Evolutionary conservation across 1,140 invertebrate genomes (phyloP).

Genomic region (Micrasema longulum): DNA sequence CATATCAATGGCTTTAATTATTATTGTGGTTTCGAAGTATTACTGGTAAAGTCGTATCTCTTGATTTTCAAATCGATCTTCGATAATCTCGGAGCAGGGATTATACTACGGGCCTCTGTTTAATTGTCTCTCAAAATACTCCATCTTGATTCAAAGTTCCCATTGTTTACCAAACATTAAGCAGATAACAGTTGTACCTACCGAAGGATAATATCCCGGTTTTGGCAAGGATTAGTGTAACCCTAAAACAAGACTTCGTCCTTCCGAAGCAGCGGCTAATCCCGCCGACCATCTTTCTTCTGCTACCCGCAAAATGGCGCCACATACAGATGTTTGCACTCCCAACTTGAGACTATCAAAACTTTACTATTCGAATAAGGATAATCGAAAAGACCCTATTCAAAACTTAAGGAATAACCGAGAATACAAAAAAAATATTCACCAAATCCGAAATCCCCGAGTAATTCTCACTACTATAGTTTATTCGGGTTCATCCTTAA

Average conservation of each 20-base stretch:
- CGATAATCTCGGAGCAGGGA: slow-evolving; percentile 14
- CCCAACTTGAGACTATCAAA: slow-evolving; percentile 47
- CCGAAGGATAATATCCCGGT: slow-evolving; percentile 53
- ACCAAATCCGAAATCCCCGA: not conserved
- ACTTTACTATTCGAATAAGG: slow-evolving; percentile 44
- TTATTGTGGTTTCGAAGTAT: too few species aligned
- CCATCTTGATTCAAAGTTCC: slow-evolving; percentile 57
- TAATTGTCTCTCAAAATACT: slow-evolving; percentile 54
- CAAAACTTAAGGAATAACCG: slow-evolving; percentile 18
- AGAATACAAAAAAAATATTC: slow-evolving; percentile 6
- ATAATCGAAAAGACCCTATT: slow-evolving; percentile 22
- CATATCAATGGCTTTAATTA: too few species aligned
- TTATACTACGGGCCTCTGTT: slow-evolving; percentile 35
- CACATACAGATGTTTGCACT: slow-evolving; percentile 56
- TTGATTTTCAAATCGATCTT: slow-evolving; percentile 19
- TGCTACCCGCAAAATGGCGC: slow-evolving; percentile 45
- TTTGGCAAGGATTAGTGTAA: slow-evolving; percentile 52
- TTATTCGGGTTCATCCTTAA: not conserved
- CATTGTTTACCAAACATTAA: slow-evolving; percentile 71
- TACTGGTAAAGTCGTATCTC: too few species aligned
- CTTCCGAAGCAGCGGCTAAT: slow-evolving; percentile 49
- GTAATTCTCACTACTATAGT: not conserved
- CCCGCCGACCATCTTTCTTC: slow-evolving; percentile 49
- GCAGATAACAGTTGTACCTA: slow-evolving; percentile 65
- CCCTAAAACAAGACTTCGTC: slow-evolving; percentile 52